Evolutionary conservation across 2,888 invertebrate species (phyloP).

Genomic region (Thymelicus sylvestris): DNA sequence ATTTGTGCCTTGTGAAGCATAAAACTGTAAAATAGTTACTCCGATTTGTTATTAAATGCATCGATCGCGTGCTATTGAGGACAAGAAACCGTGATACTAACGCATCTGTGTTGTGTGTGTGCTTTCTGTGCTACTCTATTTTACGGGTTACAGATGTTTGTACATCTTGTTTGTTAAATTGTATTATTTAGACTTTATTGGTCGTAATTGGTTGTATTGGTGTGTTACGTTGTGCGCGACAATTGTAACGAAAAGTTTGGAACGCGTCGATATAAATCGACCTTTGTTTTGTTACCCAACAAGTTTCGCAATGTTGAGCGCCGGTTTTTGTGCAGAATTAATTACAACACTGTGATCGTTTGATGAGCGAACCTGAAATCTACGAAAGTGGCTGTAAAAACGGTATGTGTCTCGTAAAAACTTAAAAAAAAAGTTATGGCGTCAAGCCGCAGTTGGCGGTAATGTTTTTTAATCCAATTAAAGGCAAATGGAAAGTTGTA

Average conservation of each 20-base stretch:
- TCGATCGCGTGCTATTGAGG: conserved; percentile 37
- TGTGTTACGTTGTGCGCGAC: conserved; percentile 38
- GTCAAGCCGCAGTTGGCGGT: conserved; percentile 18
- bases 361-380: conserved; percentile 42
- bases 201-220: conserved; percentile 42
- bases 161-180: conserved; percentile 40
- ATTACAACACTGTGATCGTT: conserved; percentile 38
- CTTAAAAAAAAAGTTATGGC: conserved; percentile 11
- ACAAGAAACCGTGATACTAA: conserved; percentile 32
- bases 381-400: conserved; percentile 43
- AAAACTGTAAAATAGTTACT: conserved; percentile 45
- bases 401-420: conserved; percentile 40
- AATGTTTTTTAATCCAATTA: conserved; percentile 46
- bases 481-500: conserved; percentile 31
- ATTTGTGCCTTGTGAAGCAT: conserved; percentile 41
- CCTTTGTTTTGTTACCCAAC: conserved; percentile 43
- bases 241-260: conserved; percentile 39
- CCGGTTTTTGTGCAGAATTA: conserved; percentile 41
- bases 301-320: conserved; percentile 42
- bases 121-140: conserved; percentile 23
- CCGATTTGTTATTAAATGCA: conserved; percentile 40
- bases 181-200: conserved; percentile 42
- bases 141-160: conserved; percentile 32
- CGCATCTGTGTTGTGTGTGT: conserved; percentile 28
- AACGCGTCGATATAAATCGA: conserved; percentile 40